Evolutionary conservation across 2,888 invertebrate species (phyloP).

Genomic region (Scaptomyza caliginosa): DNA sequence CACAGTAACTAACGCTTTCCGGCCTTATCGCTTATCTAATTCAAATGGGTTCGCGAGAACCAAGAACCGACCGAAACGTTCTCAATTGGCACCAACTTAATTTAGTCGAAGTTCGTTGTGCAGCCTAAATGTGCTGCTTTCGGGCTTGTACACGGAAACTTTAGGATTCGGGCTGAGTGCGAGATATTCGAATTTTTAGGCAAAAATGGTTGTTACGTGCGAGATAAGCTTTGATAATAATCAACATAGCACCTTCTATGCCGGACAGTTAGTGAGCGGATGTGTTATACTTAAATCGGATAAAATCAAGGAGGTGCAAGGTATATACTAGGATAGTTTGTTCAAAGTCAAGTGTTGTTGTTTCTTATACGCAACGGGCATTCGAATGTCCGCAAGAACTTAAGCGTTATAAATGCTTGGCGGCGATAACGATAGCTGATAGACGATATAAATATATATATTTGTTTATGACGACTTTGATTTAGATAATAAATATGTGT

Average conservation of each 20-base stretch:
- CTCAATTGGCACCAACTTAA: slow-evolving; percentile 27
- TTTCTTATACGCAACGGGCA: slow-evolving; percentile 19
- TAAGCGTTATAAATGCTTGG: slow-evolving; percentile 49
- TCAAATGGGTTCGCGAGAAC: slow-evolving; percentile 26
- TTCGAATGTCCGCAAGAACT: slow-evolving; percentile 10
- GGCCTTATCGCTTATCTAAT: slow-evolving; percentile 68
- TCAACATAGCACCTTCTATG: slow-evolving; percentile 78
- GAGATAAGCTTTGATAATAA: slow-evolving; percentile 83
- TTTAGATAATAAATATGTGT: slow-evolving; percentile 37
- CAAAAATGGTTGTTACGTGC: slow-evolving; percentile 81
- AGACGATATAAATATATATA: slow-evolving; percentile 28
- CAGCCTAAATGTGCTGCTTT: slow-evolving; percentile 34
- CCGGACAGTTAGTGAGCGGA: slow-evolving; percentile 81
- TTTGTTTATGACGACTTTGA: slow-evolving; percentile 65
- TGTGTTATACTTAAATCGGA: slow-evolving; percentile 72
- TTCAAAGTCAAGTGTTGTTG: slow-evolving; percentile 5
- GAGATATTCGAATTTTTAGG: background rate
- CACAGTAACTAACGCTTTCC: slow-evolving; percentile 7
- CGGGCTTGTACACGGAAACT: background rate
- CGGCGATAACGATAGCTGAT: slow-evolving; percentile 54
- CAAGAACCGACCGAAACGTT: slow-evolving; percentile 15
- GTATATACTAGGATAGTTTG: slow-evolving; percentile 44
- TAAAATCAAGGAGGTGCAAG: slow-evolving; percentile 80
- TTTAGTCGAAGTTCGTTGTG: slow-evolving; percentile 52
- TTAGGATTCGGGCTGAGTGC: slow-evolving; percentile 4